Evolutionary conservation across 2,113 vertebrate genomes (phyloP), one percentile per base, ranked within the genome.

Genomic region (Pterophyllum scalare): DNA sequence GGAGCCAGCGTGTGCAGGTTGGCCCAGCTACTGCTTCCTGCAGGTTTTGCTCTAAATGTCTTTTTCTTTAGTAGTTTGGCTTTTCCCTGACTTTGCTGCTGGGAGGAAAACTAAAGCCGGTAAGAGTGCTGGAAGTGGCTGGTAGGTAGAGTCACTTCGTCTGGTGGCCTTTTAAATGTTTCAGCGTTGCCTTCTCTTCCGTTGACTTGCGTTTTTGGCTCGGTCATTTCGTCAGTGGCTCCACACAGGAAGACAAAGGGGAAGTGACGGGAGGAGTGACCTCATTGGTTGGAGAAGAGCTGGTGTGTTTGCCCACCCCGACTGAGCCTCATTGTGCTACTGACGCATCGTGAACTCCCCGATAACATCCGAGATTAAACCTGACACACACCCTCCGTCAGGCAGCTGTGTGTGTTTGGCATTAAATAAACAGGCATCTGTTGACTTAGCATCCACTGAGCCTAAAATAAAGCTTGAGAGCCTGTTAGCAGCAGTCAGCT

Each of bases 381-480:
- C 13, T 88, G 89, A 94, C 61, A 88, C 91, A 83, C 81, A 46
- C 24, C 65, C 60, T 86, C 86, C 80, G 56, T 49, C 43, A 26
- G 60, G 78, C 85, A 93, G 84, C 83, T 88, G 85, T 87, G 84
- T 91, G 86, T 90, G 78, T 80, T 75, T 58, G 67, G 60, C 46
- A 80, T 86, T 89, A 85, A 79, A 70, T 72, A 83, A 91, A 84
- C 89, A 83, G 49, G 54, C 74, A 75, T 88, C 35, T 93, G 91
- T 92, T 92, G 86, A 91, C 74, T 80, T 59, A 26, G 4, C 75
- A 15, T 90, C 81, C 57, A 12, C 8, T 70, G 46, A 80, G 78
- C 86, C 75, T 59, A 78, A 52, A 83, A 91, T 80, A 81, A 88
- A 91, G 74, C 82, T 24, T 0, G n/a, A 28, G 43, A 79, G 77